Evolutionary conservation across 2,888 invertebrate species (phyloP), one percentile per base, ranked within the genome.

Genomic region (Pseudococcus viburni): DNA sequence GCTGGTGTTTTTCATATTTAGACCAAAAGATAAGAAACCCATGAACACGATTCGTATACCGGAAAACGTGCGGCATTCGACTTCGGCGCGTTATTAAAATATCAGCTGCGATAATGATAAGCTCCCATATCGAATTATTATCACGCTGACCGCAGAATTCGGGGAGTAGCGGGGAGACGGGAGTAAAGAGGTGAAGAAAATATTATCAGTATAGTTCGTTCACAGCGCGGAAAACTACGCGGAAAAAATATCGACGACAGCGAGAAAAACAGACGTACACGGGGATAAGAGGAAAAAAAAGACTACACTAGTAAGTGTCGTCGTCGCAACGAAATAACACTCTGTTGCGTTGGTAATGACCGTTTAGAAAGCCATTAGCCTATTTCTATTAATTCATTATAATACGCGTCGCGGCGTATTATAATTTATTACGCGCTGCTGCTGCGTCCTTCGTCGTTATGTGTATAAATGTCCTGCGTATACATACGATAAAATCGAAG

Each of bases 311-410:
- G 73, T 64, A 33, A 73, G 26, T 33, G 73, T 73, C 73, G 73
- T 73, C 73, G 73, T 39, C 73, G 73, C 73, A 33, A 73, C 73
- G 73, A 73, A 73, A 73, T 73, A 73, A 73, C 73, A 73, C 73
- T 73, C 73, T 73, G 73, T 73, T 73, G 73, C 73, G 33, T 73
- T 73, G 73, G 73, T 73, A 73, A 73, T 73, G 73, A 73, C 73
- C 73, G 73, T 73, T 73, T 73, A 73, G 73, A 73, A 73, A 73
- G 73, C 73, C 73, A 73, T 73, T 73, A 73, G 73, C 73, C 73
- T 73, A 73, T 73, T 73, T 73, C 64, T 64, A 64, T 73, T 73
- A 73, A 73, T 73, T 73, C 73, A 73, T 73, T 73, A 73, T 73
- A 64, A 64, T 64, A 73, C 33, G 73, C 73, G 73, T 73, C 73